Evolutionary conservation across 1,140 invertebrate species (phyloP).

Genomic region (Sitobion miscanthi): DNA sequence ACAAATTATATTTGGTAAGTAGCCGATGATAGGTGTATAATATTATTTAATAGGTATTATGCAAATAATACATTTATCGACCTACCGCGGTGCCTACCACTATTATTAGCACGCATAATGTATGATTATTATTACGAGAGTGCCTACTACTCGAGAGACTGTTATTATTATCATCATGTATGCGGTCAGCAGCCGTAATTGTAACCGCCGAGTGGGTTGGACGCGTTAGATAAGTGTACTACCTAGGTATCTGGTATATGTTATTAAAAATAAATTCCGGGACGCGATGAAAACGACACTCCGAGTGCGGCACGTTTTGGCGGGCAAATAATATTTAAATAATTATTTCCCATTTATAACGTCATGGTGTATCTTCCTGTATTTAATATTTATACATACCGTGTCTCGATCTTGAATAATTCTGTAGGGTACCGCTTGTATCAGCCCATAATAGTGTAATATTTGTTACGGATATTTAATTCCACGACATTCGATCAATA

Average conservation of each 20-base stretch:
- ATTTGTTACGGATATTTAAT: neutral
- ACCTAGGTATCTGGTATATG: neutral
- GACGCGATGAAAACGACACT: neutral
- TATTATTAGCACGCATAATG: too few relatives aligned
- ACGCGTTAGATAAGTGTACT: neutral
- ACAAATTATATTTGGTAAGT: slow-evolving; percentile 38
- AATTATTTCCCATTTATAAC: too few relatives aligned
- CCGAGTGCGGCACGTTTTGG: neutral
- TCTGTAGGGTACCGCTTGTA: neutral
- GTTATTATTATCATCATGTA: neutral
- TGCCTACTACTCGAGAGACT: neutral
- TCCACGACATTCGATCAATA: neutral
- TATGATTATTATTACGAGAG: too few relatives aligned
- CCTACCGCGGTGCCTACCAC: too few relatives aligned
- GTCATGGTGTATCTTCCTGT: too few relatives aligned
- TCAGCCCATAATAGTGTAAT: neutral
- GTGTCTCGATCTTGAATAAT: neutral
- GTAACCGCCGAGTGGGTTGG: neutral
- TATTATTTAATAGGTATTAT: neutral
- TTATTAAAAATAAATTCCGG: neutral
- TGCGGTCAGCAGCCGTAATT: neutral
- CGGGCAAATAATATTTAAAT: too few relatives aligned
- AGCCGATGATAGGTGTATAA: neutral
- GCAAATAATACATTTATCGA: neutral
- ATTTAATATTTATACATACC: neutral